phyloP scores from a whole-genome alignment of 2,113 vertebrate genomes.

The Thamnaconus septentrionalis region DNA sequence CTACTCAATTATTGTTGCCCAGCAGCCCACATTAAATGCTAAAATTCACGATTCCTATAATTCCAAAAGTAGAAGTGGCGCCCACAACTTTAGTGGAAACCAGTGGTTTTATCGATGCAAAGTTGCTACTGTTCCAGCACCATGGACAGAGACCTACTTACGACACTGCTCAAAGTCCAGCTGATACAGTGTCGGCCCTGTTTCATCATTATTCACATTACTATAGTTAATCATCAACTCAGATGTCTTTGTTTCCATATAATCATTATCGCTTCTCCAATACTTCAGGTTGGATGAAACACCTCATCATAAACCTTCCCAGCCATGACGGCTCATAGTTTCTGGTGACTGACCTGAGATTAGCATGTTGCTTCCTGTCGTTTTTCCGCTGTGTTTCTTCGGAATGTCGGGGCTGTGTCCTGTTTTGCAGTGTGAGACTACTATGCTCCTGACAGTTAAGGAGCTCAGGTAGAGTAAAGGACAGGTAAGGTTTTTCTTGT shows the following conservation, averaged over 20 bases:
- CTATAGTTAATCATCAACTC: slow-evolving; percentile 14
- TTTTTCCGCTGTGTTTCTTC: no score
- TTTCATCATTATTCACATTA: background rate
- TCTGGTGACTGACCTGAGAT: slow-evolving; percentile 17
- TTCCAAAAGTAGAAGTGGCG: no score
- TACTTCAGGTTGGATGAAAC: background rate
- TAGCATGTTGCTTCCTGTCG: background rate
- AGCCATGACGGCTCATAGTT: background rate
- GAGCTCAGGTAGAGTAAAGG: no score
- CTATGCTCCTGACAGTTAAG: no score
- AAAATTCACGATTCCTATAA: no score
- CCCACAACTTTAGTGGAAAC: background rate
- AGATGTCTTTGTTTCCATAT: background rate
- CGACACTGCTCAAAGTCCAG: background rate
- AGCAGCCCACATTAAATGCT: no score
- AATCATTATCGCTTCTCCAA: slow-evolving; percentile 6
- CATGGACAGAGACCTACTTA: slow-evolving; percentile 65
- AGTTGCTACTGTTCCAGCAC: slow-evolving; percentile 51
- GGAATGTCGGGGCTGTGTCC: no score
- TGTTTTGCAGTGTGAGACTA: no score
- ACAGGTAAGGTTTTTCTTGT: no score
- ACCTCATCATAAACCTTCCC: slow-evolving; percentile 13
- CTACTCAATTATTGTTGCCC: no score
- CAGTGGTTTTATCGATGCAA: background rate
- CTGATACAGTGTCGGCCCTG: background rate